phyloP scores from a whole-genome alignment of 2,113 vertebrate genomes.

The Gymnarchus niloticus region DNA sequence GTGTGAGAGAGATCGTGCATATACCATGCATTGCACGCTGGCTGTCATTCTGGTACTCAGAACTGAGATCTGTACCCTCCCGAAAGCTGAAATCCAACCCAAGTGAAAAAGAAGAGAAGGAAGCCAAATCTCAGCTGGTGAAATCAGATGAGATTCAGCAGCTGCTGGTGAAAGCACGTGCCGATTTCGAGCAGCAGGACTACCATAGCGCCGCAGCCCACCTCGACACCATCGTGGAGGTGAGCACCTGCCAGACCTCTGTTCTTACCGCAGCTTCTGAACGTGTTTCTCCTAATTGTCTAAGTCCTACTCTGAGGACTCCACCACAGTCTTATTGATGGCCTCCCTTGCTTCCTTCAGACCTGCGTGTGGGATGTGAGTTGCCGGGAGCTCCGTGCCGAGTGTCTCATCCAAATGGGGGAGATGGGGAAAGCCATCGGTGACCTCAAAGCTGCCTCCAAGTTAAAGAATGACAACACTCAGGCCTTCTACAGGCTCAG shows the following conservation, averaged over 20 bases:
- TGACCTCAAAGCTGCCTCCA: conserved; percentile 90
- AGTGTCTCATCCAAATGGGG: conserved; percentile 85
- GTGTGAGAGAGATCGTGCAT: not conserved
- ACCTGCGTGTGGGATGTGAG: conserved; percentile 89
- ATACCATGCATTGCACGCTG: not conserved
- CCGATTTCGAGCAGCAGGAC: conserved; percentile 65
- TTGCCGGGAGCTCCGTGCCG: conserved; percentile 85
- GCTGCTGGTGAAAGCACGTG: conserved; percentile 65
- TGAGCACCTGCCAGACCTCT: conserved; percentile 43
- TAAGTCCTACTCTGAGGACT: not conserved
- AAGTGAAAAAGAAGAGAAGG: conserved; percentile 75
- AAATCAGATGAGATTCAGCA: conserved; percentile 87
- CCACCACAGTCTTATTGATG: not conserved
- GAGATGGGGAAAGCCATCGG: conserved; percentile 88
- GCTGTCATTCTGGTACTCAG: not conserved
- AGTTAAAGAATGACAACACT: conserved; percentile 92
- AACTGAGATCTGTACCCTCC: not conserved
- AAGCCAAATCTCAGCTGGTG: conserved; percentile 77
- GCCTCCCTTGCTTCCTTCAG: conserved; percentile 55
- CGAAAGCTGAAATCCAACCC: conserved; percentile 84
- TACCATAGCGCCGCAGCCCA: conserved; percentile 66
- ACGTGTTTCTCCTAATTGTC: not conserved
- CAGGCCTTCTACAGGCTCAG: conserved; percentile 93
- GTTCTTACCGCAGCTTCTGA: not conserved
- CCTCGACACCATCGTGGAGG: conserved; percentile 82